A percentile compares a stretch with the other conserved stretches of the same genome.
These are phyloP conservation scores for Conus canariensis DNA, from an alignment of 2,888 invertebrate genomes.

Conservation along the genomic window DNA sequence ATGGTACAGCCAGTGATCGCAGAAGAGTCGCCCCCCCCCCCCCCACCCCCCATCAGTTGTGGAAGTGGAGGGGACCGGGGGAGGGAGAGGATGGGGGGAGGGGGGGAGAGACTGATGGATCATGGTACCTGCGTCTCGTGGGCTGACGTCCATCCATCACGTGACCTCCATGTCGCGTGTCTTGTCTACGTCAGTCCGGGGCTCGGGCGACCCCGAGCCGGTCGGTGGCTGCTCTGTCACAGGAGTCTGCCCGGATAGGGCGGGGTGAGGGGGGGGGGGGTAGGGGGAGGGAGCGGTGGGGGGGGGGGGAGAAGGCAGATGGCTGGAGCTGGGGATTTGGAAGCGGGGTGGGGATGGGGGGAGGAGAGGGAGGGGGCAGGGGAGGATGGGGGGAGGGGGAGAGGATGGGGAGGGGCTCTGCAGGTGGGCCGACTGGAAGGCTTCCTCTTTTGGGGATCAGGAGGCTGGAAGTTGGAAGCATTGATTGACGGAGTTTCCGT, in stretches of 20 bases:
- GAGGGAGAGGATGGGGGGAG: not conserved
- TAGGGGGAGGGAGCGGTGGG: too few relatives aligned
- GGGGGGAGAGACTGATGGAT: not conserved
- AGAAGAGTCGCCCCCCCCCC: too few relatives aligned
- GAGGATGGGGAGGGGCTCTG: too few relatives aligned
- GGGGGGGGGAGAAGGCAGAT: not conserved
- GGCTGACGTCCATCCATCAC: not conserved
- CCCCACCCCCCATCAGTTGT: too few relatives aligned
- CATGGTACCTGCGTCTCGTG: not conserved
- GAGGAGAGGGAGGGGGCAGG: not conserved
- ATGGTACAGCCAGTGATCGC: too few relatives aligned
- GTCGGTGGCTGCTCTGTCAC: not conserved
- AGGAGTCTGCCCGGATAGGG: not conserved
- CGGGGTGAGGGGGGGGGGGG: not conserved
- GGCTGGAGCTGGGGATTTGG: not conserved
- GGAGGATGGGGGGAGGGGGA: not conserved
- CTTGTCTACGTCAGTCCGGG: not conserved
- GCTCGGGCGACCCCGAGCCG: too few relatives aligned
- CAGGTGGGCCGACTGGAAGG: too few relatives aligned
- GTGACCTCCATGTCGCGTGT: conserved; percentile 18
- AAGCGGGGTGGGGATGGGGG: not conserved
- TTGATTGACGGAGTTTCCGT: too few relatives aligned
- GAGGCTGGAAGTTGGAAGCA: too few relatives aligned
- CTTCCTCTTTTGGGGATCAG: too few relatives aligned
- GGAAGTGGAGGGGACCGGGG: too few relatives aligned